A percentile compares a stretch with the other conserved stretches of the same genome.
Conservation (phyloP, 2,113 vertebrate genomes). For the Merops nubicus region DNA sequence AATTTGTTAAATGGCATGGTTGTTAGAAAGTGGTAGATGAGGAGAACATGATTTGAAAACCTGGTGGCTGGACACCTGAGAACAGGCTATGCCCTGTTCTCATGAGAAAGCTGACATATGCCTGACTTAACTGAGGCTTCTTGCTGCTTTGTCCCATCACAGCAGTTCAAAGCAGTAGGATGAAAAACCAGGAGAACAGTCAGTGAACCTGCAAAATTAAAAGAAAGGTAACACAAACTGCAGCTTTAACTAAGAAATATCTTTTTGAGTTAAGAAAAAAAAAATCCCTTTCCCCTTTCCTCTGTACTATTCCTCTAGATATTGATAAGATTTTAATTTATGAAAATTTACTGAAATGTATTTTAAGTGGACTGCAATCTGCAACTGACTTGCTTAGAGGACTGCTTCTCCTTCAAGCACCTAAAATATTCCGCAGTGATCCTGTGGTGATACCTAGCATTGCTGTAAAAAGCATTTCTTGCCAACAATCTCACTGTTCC, state of each 20-base stretch:
- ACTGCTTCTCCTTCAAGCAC: neutral
- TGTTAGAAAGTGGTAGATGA: neutral
- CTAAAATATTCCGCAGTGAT: neutral
- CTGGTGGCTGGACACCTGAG: neutral
- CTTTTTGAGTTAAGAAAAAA: neutral
- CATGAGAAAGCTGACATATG: neutral
- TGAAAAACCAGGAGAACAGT: neutral
- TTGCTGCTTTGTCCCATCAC: neutral
- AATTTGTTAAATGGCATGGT: neutral
- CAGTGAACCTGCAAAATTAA: neutral
- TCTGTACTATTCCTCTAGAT: neutral
- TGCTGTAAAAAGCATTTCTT: neutral
- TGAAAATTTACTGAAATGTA: neutral
- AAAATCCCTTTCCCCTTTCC: too few relatives aligned
- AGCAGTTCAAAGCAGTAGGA: neutral
- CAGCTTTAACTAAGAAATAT: neutral
- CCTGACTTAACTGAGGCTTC: accelerated
- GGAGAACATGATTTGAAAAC: neutral
- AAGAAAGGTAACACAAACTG: neutral
- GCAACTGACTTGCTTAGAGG: neutral
- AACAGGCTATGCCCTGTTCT: neutral
- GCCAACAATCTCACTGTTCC: neutral
- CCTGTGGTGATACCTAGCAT: neutral
- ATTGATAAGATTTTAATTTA: neutral
- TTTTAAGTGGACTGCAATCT: neutral